Percentiles rank a stretch among this genome's conserved stretches.
Conservation (phyloP, 2,113 vertebrate species). For the Coturnix japonica region DNA sequence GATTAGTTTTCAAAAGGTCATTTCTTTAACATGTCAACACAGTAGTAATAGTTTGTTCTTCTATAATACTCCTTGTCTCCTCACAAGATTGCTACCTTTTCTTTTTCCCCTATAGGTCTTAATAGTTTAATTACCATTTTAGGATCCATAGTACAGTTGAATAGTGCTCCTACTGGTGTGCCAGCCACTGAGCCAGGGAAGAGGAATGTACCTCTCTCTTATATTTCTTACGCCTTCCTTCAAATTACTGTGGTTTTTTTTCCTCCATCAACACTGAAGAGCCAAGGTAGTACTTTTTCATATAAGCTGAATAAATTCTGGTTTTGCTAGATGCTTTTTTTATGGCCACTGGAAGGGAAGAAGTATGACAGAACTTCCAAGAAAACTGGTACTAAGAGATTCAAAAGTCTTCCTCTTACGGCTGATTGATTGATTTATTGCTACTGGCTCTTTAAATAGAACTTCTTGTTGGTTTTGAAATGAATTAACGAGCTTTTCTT, state of each 20-base stretch:
- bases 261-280: rapidly evolving
- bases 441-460: not conserved
- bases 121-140: not conserved
- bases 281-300: not conserved
- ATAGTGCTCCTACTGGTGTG: not conserved
- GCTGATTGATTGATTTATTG: not conserved
- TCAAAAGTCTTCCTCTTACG: not conserved
- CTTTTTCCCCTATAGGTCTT: not conserved
- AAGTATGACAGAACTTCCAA: not conserved
- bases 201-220: not conserved
- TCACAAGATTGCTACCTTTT: not conserved
- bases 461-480: not conserved
- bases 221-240: not conserved
- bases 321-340: not conserved
- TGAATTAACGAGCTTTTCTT: not conserved
- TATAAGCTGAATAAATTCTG: not conserved
- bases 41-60: not conserved
- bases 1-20: not conserved
- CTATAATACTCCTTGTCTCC: not conserved
- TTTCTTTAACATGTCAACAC: not conserved
- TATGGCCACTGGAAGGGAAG: not conserved
- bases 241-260: not conserved
- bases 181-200: not conserved
- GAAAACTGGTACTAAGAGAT: not conserved
- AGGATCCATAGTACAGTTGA: not conserved